Evolutionary conservation across 2,888 invertebrate genomes (phyloP), one percentile per base, ranked within the genome.

Genomic region (Heteromurus nitidus): DNA sequence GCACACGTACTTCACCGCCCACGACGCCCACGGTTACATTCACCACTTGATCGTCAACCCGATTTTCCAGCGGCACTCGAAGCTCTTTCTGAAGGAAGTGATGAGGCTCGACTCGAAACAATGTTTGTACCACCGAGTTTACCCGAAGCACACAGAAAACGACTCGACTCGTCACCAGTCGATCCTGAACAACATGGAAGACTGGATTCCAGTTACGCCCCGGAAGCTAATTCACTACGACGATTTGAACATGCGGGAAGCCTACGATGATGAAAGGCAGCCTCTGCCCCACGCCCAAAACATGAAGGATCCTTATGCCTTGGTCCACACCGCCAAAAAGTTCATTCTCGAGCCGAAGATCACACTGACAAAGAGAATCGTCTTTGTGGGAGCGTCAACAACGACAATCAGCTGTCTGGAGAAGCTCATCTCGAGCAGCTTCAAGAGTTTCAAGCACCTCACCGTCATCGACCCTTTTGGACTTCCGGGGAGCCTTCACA

Each of bases 381-480:
- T 93, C 0, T 91, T 94, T 0, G 91, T 94, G 0, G 93, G 94
- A 0, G 92, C 92, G 0, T 93, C 93, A 75, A 90, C 92, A 22
- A 92, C 92, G 0, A 92, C 92, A 0, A 88, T 93, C 0, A 90
- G 93, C 0, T 93, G 94, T 86, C 86, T 93, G 26, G 93, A 93
- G 87, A 89, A 91, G 18, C 88, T 94, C 18, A 88, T 92, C 20
- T 90, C 89, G 1, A 89, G 90, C 0, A 88, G 89, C 24, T 90
- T 92, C 88, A 88, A 92, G 42, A 91, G 91, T 0, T 94, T 94
- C 88, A 92, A 92, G 73, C 94, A 94, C 88, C 88, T 95, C 20
- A 93, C 93, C 0, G 88, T 95, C 60, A 91, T 95, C 1, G 93
- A 93, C 0, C 91, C 92, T 1, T 91, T 93, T 87, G 94, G 94